Percentiles rank a stretch among this genome's conserved stretches.
phyloP scores from a whole-genome alignment of 2,113 vertebrate genomes.

The Pipa parva region DNA sequence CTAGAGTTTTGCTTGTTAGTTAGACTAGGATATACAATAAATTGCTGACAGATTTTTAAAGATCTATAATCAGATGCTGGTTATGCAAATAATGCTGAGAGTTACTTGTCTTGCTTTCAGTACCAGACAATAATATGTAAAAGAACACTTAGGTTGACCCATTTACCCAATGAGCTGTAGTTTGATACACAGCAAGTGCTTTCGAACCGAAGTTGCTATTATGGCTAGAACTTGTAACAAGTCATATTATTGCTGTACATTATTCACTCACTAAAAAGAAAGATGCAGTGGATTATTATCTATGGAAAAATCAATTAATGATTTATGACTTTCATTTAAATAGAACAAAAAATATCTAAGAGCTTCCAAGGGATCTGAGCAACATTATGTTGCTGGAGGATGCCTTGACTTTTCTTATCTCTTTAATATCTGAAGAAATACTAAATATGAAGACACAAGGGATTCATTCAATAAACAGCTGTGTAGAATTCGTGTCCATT shows the following conservation, averaged over 20 bases:
- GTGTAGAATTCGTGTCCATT: too few species aligned
- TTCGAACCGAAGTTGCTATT: not conserved
- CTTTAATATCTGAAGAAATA: too few species aligned
- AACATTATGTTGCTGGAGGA: too few species aligned
- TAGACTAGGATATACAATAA: too few species aligned
- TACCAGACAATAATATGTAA: not conserved
- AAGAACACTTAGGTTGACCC: not conserved
- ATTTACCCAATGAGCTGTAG: constrained; percentile 2
- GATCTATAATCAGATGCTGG: not conserved
- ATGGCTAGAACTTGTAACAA: constrained; percentile 1
- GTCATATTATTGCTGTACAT: not conserved
- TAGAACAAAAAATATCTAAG: not conserved
- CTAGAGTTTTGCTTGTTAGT: too few species aligned
- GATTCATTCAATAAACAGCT: too few species aligned
- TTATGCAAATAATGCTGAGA: not conserved
- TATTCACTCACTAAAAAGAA: constrained; percentile 6
- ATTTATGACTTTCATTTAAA: constrained; percentile 22
- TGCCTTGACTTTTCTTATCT: too few species aligned
- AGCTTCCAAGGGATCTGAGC: not conserved
- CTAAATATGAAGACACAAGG: too few species aligned
- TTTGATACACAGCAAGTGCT: not conserved
- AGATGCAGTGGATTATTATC: not conserved
- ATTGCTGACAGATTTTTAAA: too few species aligned
- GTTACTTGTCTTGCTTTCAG: not conserved
- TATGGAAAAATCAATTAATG: constrained; percentile 4